Evolutionary conservation across 2,888 invertebrate species (phyloP).

Genomic region (Apotomis turbidana): DNA sequence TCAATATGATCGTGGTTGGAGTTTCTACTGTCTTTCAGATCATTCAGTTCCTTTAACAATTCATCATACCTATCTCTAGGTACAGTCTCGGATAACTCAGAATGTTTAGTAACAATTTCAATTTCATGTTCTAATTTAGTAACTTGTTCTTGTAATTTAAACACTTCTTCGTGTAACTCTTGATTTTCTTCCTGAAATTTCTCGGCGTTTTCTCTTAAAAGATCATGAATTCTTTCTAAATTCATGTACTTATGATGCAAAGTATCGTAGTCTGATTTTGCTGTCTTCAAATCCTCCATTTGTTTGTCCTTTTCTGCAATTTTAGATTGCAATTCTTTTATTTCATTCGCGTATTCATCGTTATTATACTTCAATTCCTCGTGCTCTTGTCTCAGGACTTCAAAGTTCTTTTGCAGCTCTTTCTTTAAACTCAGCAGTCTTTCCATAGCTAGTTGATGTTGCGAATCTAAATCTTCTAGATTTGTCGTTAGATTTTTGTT

Average conservation of each 20-base stretch:
- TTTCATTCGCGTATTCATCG: constrained; percentile 73
- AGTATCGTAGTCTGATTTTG: constrained; percentile 69
- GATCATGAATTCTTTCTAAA: constrained; percentile 72
- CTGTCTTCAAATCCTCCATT: constrained; percentile 57
- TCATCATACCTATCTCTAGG: constrained; percentile 70
- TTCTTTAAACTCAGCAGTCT: constrained; percentile 81
- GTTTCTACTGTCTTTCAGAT: constrained; percentile 64
- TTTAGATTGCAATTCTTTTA: constrained; percentile 68
- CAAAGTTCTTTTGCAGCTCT: constrained; percentile 81
- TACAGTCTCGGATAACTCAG: constrained; percentile 62
- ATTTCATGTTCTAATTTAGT: constrained; percentile 77
- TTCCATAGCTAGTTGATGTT: constrained; percentile 88
- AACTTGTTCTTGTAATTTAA: constrained; percentile 76
- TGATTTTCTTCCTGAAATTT: constrained; percentile 82
- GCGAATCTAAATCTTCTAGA: constrained; percentile 89
- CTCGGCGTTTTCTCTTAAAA: constrained; percentile 76
- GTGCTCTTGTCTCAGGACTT: constrained; percentile 75
- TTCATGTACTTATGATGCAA: constrained; percentile 77
- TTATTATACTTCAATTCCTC: constrained; percentile 75
- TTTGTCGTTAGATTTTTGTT: constrained; percentile 82
- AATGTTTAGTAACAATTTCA: constrained; percentile 64
- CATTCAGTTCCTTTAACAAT: constrained; percentile 65
- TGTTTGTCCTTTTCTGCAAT: constrained; percentile 77
- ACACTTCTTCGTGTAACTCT: constrained; percentile 79
- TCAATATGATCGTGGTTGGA: constrained; percentile 66